Evolutionary conservation across 2,113 vertebrate genomes (phyloP).

Genomic region (Illadopsis cleaveri): DNA sequence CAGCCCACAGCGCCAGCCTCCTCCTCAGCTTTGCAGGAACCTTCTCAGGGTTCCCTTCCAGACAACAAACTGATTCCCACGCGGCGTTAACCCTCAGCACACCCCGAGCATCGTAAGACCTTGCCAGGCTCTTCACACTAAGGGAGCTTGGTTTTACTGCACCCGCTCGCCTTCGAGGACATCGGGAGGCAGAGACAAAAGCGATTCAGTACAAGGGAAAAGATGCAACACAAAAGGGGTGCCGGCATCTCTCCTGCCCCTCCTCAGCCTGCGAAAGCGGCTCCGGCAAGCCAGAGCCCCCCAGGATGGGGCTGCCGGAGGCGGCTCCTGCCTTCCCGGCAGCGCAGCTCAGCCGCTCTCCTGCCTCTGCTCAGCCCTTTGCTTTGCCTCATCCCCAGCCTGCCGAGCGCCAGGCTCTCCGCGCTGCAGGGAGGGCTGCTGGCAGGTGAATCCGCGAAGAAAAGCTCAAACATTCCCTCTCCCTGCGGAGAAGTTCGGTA

Average conservation of each 20-base stretch:
- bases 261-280: neutral
- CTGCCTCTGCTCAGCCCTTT: neutral
- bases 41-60: neutral
- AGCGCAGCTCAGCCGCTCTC: neutral
- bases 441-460: neutral
- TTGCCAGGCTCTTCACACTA: neutral
- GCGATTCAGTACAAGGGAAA: neutral
- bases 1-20: rapidly evolving
- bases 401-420: neutral
- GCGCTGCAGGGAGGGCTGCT: neutral
- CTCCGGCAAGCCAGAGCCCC: neutral
- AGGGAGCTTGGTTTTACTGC: neutral
- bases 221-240: neutral
- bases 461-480: neutral
- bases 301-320: neutral
- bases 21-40: neutral
- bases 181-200: conserved; percentile 10
- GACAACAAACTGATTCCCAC: neutral
- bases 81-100: neutral
- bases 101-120: neutral
- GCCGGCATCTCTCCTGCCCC: neutral
- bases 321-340: neutral
- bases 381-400: neutral
- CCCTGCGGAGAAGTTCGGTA: neutral
- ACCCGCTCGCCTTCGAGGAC: neutral